Percentiles rank a stretch among this genome's conserved stretches.
phyloP scores from a whole-genome alignment of 2,797 vertebrate genomes.

The Acomys russatus region DNA sequence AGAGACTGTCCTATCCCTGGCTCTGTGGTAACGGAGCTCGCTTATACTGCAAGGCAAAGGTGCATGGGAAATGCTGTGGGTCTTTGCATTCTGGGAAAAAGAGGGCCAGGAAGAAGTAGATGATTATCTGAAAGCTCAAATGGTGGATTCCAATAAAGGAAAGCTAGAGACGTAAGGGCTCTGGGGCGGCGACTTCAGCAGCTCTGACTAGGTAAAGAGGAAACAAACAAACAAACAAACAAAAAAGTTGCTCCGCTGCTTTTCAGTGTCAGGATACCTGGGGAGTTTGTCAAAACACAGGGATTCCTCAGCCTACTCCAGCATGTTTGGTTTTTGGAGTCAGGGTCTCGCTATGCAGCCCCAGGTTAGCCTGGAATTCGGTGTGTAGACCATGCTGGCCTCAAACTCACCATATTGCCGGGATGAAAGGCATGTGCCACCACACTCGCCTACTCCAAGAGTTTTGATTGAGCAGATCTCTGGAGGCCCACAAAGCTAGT shows the following conservation, averaged over 20 bases:
- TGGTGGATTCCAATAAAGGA: background rate
- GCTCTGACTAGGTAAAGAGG: background rate
- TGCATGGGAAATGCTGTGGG: background rate
- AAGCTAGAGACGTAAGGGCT: background rate
- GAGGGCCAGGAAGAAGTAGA: background rate
- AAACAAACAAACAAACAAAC: too few species aligned
- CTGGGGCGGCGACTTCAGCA: background rate
- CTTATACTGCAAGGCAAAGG: background rate
- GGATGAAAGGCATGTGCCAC: background rate
- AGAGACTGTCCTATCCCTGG: background rate
- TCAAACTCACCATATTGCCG: background rate
- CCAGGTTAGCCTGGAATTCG: background rate
- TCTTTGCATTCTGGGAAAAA: background rate
- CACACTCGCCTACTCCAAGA: background rate
- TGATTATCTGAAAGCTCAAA: background rate
- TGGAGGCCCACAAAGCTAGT: background rate
- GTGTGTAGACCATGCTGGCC: background rate
- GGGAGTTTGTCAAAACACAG: background rate
- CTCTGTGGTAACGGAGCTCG: background rate
- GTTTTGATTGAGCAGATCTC: constrained; percentile 26
- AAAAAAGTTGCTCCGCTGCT: background rate
- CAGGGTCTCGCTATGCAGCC: background rate
- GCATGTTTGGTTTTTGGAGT: too few species aligned
- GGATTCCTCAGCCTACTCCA: constrained; percentile 1
- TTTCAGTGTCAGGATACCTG: background rate